phyloP scores from a whole-genome alignment of 2,888 invertebrate species.

The Drosophila siamana region DNA sequence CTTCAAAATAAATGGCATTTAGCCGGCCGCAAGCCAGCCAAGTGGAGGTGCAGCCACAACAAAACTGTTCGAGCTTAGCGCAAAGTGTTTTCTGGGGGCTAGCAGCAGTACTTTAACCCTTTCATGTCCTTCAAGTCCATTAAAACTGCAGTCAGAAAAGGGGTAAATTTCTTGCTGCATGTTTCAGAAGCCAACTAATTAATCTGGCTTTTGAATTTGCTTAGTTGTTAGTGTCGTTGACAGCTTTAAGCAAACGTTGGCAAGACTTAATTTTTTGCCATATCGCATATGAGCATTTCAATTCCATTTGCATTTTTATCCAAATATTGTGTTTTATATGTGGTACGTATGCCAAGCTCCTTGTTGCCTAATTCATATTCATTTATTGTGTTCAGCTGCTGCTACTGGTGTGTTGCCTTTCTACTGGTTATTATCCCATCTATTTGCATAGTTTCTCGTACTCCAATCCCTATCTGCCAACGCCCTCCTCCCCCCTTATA shows the following conservation, averaged over 20 bases:
- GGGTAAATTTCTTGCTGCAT: too few relatives aligned
- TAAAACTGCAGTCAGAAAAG: constrained; percentile 27
- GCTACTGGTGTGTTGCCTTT: too few relatives aligned
- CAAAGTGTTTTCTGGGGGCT: constrained; percentile 27
- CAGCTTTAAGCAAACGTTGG: too few relatives aligned
- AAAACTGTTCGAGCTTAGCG: constrained; percentile 35
- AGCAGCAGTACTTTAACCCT: constrained; percentile 27
- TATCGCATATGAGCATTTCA: too few relatives aligned
- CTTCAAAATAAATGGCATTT: constrained; percentile 56
- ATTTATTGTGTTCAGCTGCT: too few relatives aligned
- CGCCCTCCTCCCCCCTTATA: too few relatives aligned
- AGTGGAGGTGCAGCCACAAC: constrained; percentile 46
- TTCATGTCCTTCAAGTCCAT: constrained; percentile 44
- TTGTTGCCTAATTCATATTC: constrained; percentile 74
- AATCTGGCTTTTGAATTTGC: not conserved
- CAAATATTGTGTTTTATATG: constrained; percentile 1
- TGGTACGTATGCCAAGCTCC: constrained; percentile 11
- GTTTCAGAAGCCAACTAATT: too few relatives aligned
- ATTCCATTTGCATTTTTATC: not conserved
- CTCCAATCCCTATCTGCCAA: too few relatives aligned
- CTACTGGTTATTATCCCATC: constrained; percentile 47
- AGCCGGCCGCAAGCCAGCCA: constrained; percentile 48
- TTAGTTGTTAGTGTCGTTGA: not conserved
- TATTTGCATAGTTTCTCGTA: constrained; percentile 43
- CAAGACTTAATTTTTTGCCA: not conserved